Conservation (phyloP, 2,113 vertebrate genomes). For the Morone saxatilis region DNA sequence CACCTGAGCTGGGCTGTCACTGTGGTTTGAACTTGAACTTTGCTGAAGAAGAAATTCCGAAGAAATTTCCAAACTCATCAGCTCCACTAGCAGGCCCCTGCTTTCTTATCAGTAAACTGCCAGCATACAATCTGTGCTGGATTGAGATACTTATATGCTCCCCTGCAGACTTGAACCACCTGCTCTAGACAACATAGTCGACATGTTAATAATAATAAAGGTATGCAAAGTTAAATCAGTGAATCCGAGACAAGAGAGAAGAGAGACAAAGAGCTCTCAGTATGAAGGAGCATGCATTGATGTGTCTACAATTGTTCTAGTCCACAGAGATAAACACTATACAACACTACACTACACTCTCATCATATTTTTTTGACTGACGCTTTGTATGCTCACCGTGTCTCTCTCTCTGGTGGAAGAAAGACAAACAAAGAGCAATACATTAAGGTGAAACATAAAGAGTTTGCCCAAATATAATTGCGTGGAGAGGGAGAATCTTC, state of each 20-base stretch:
- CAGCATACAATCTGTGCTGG: slow-evolving; percentile 31
- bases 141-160: slow-evolving; percentile 25
- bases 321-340: background rate
- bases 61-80: slow-evolving; percentile 28
- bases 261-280: background rate
- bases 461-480: slow-evolving; percentile 22
- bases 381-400: background rate
- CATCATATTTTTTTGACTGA: slow-evolving; percentile 7
- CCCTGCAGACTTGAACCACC: slow-evolving; percentile 41
- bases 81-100: slow-evolving; percentile 1
- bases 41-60: slow-evolving; percentile 13
- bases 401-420: slow-evolving; percentile 26
- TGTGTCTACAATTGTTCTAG: background rate
- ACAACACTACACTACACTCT: background rate
- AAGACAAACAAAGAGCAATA: slow-evolving; percentile 25
- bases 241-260: background rate
- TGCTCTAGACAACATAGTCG: slow-evolving; percentile 24
- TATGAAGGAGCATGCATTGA: background rate
- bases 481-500: slow-evolving; percentile 12
- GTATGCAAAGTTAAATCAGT: background rate
- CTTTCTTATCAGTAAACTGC: slow-evolving; percentile 40
- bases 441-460: background rate
- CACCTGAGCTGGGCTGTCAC: slow-evolving; percentile 13
- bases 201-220: background rate
- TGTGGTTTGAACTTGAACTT: slow-evolving; percentile 29